Conservation (phyloP, 35 echinoderm and acorn worm species). For the Amphiura filiformis region DNA sequence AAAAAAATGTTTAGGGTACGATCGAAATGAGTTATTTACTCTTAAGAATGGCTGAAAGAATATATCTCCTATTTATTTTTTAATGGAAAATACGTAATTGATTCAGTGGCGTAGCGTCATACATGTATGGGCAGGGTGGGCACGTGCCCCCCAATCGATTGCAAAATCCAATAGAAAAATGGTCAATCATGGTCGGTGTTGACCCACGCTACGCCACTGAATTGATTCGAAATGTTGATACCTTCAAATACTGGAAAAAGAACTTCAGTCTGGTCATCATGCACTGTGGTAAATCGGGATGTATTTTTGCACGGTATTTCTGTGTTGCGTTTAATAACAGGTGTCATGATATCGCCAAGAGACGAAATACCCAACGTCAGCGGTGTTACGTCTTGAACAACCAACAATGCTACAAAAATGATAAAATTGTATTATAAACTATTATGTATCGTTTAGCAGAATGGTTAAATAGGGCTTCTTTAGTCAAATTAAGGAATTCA, state of each 20-base stretch:
- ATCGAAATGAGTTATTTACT: no score
- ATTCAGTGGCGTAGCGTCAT: no score
- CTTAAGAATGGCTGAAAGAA: neutral
- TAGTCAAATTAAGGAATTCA: no score
- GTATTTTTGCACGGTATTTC: slow-evolving; percentile 93
- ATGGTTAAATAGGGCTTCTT: no score
- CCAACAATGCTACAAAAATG: slow-evolving; percentile 63
- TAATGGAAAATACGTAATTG: no score
- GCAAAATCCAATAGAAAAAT: no score
- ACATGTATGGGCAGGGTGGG: no score
- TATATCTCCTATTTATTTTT: neutral
- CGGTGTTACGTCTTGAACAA: slow-evolving; percentile 88
- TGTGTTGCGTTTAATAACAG: slow-evolving; percentile 81
- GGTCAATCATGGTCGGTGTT: neutral
- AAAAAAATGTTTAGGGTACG: no score
- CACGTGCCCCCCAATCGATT: neutral
- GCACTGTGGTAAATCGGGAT: slow-evolving; percentile 89
- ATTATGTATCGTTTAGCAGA: neutral
- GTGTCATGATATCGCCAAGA: slow-evolving; percentile 92
- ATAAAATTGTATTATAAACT: neutral
- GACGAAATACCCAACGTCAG: slow-evolving; percentile 93
- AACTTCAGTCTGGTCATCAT: slow-evolving; percentile 90
- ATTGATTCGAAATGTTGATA: neutral
- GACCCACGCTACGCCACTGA: neutral
- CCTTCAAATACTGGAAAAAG: slow-evolving; percentile 99